Evolutionary conservation across 1,140 invertebrate genomes (phyloP).

Genomic region (Drosophila watanabei): DNA sequence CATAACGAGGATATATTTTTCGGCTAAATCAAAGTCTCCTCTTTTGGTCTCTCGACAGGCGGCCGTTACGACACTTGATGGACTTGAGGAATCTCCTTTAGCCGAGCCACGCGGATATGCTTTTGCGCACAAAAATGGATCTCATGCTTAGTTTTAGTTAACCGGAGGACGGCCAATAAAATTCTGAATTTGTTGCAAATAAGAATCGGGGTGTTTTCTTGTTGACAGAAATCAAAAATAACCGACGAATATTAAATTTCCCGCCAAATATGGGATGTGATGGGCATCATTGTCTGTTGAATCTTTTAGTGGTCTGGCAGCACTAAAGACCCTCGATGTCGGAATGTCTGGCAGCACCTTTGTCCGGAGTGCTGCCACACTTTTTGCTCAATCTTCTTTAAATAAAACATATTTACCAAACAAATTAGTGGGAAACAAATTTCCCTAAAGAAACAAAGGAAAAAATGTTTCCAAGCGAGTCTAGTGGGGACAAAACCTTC

Average conservation of each 20-base stretch:
- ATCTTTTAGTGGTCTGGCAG: neutral
- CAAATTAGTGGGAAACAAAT: too few species aligned
- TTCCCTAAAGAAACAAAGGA: too few species aligned
- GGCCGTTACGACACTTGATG: constrained; percentile 46
- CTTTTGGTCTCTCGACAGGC: constrained; percentile 53
- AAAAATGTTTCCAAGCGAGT: too few species aligned
- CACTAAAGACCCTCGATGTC: neutral
- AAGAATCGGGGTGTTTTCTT: constrained; percentile 15
- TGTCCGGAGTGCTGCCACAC: too few species aligned
- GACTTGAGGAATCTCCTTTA: constrained; percentile 42
- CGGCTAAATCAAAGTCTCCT: constrained; percentile 48
- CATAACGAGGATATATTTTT: constrained; percentile 3
- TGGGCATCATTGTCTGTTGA: neutral
- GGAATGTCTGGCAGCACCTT: too few species aligned
- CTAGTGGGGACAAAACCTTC: too few species aligned
- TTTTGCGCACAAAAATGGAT: constrained; percentile 56
- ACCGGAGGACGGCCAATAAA: constrained; percentile 60
- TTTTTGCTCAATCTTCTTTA: too few species aligned
- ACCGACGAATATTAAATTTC: neutral
- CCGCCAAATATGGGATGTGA: fast-evolving
- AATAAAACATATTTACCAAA: too few species aligned
- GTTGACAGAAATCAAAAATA: too few species aligned
- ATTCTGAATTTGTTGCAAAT: constrained; percentile 52
- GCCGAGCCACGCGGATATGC: constrained; percentile 13
- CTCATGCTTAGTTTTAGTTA: constrained; percentile 70